Evolutionary conservation across 2,888 invertebrate genomes (phyloP), one percentile per base, ranked within the genome.

Genomic region (Tryphoninae sp.): DNA sequence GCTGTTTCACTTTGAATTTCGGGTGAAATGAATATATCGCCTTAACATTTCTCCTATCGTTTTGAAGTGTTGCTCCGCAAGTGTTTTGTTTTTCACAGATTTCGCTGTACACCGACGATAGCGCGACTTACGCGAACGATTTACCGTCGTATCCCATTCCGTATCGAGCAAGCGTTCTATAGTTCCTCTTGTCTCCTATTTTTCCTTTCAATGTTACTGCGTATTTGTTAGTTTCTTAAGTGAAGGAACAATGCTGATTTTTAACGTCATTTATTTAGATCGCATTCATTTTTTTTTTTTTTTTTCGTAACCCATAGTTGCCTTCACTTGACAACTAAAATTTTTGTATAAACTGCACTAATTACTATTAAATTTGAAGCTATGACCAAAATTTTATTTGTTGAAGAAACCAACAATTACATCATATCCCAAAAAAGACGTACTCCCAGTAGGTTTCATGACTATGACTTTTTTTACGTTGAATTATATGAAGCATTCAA

Each of bases 31-130:
- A 67, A 53, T 49, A 42, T 40, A 55, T 73, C 69, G 73, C 58
- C 49, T 81, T 61, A 69, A 73, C 67, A 73, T 78, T 73, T 73
- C 61, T 73, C 73, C 67, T 61, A 68, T 78, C 67, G 67, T 73
- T 78, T 78, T 65, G 22, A 55, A 67, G 61, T 8, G 49, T 61
- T 73, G 40, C 40, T 61, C 49, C 61, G 6, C 33, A 59, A 67
- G 49, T 11, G 4, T 23, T 26, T 26, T 55, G 3, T 55, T 64
- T 64, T 49, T 59, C 65, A 33, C 40, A 26, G 16, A 61, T 76
- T 53, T 22, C 40, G 61, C 61, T 22, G 19, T 61, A 40, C 13
- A 19, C 45, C n/a, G 33, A 49, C 67, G 45, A 59, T 53, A 19
- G 8, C 19, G n/a, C 51, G 13, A 51, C 13, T n/a, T 51, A 33